A percentile compares a stretch with the other conserved stretches of the same genome.
phyloP scores from a whole-genome alignment of 2,113 vertebrate genomes.

The Paradoxurus hermaphroditus region DNA sequence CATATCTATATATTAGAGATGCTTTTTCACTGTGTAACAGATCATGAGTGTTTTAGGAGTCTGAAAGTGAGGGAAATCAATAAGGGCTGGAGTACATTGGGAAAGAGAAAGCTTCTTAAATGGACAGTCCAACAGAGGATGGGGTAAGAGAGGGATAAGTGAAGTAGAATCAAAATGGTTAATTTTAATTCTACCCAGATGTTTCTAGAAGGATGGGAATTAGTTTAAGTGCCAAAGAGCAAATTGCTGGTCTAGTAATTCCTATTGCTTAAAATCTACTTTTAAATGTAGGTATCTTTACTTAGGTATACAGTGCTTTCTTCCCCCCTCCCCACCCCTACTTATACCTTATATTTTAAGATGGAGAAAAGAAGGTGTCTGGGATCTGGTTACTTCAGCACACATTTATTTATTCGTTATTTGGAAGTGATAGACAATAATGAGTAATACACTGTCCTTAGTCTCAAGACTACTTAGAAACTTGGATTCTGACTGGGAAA shows the following conservation, averaged over 20 bases:
- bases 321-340: too few species aligned
- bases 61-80: background rate
- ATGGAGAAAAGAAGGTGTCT: background rate
- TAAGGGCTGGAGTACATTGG: background rate
- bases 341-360: background rate
- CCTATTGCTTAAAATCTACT: background rate
- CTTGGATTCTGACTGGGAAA: background rate
- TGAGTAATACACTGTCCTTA: background rate
- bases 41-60: background rate
- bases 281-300: background rate
- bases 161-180: background rate
- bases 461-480: background rate
- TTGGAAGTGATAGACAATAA: background rate
- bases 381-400: background rate
- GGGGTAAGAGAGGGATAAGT: background rate
- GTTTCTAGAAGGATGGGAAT: background rate
- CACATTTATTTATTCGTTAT: background rate
- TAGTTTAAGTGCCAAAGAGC: background rate
- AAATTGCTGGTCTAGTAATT: background rate
- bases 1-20: background rate
- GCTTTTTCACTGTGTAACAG: background rate
- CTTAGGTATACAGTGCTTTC: background rate
- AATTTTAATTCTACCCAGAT: background rate
- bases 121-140: background rate
- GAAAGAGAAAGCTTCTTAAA: background rate